These are phyloP conservation scores for Xestia c-nigrum DNA, from an alignment of 2,888 invertebrate genomes.

Conservation along the genomic window DNA sequence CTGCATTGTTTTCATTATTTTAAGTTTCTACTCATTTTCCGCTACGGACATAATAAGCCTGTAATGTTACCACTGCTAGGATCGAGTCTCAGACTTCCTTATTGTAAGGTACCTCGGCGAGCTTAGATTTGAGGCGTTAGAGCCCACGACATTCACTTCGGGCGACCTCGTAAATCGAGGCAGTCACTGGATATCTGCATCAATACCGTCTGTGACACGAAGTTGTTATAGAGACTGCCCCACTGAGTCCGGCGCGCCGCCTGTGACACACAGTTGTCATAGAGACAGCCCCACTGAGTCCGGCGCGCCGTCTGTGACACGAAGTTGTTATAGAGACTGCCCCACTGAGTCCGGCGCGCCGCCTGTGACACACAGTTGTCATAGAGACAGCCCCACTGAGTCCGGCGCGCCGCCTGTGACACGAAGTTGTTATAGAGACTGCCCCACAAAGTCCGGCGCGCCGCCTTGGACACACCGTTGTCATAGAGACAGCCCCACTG, in stretches of 20 bases:
- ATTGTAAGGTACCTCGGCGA: not conserved
- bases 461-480: not conserved
- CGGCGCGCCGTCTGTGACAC: not conserved
- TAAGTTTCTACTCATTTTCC: constrained; percentile 3
- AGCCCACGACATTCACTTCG: not conserved
- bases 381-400: not conserved
- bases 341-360: not conserved
- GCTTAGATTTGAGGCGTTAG: not conserved
- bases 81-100: not conserved
- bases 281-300: not conserved
- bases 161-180: not conserved
- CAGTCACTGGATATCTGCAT: not conserved
- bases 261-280: not conserved
- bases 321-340: not conserved
- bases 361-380: not conserved
- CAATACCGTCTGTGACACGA: not conserved
- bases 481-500: not conserved
- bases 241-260: not conserved
- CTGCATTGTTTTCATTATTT: constrained; percentile 26
- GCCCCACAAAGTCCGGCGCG: not conserved
- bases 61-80: not conserved
- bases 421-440: not conserved
- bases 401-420: not conserved
- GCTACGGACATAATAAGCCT: not conserved
- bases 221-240: not conserved